A percentile compares a stretch with the other conserved stretches of the same genome.
Conservation (phyloP, 2,113 vertebrate genomes). For the Calidris pugnax region DNA sequence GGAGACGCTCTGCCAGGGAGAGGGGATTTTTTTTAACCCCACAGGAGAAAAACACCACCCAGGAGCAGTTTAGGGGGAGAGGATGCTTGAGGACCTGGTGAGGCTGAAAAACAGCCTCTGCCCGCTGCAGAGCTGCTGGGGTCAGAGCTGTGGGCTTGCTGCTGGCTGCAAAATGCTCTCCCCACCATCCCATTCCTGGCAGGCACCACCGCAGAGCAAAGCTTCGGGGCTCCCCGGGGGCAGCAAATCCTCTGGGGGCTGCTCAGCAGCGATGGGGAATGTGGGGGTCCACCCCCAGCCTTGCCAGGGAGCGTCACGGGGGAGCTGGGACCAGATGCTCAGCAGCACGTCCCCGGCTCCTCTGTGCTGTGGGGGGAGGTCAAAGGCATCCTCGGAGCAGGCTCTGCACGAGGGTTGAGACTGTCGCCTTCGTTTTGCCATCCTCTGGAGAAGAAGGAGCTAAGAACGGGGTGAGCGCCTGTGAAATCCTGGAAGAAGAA, state of each 20-base stretch:
- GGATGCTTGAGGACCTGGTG: neutral
- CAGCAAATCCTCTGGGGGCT: neutral
- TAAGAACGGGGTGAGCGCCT: conserved; percentile 44
- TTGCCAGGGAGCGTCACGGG: accelerated
- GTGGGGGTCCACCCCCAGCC: neutral
- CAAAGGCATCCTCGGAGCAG: neutral
- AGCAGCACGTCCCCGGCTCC: neutral
- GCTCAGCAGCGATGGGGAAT: accelerated
- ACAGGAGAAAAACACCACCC: neutral
- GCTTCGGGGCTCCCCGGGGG: neutral
- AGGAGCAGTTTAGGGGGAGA: neutral
- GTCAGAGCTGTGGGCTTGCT: neutral
- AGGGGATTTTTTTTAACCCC: neutral
- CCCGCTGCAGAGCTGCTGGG: neutral
- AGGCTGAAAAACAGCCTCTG: neutral
- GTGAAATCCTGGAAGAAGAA: conserved; percentile 65
- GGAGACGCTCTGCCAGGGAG: neutral
- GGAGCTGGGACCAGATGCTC: accelerated
- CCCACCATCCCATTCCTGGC: neutral
- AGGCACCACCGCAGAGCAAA: neutral
- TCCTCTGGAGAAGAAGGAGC: conserved; percentile 41
- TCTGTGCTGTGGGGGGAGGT: neutral
- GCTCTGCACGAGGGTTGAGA: neutral
- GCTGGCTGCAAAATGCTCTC: neutral
- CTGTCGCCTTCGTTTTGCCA: neutral